Conservation (phyloP, 2,797 vertebrate genomes). For the Sebastes alutus region DNA sequence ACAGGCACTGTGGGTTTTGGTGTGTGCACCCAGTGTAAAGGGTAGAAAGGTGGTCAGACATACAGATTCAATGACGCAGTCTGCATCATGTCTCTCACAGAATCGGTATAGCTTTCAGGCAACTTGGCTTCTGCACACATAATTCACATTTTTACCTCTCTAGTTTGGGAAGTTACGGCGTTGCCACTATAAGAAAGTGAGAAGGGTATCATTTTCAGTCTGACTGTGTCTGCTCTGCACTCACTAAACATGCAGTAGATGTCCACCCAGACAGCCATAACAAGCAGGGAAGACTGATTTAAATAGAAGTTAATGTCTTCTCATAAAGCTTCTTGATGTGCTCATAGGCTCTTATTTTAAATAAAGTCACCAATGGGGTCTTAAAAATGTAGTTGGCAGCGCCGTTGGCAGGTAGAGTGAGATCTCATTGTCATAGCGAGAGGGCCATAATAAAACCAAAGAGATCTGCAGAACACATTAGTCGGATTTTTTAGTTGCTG, state of each 20-base stretch:
- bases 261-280: background rate
- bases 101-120: background rate
- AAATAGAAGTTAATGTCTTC: background rate
- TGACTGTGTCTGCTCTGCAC: background rate
- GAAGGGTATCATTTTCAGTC: background rate
- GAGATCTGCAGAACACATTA: background rate
- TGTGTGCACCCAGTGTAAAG: background rate
- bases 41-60: background rate
- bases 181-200: background rate
- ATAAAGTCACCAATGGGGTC: background rate
- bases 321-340: background rate
- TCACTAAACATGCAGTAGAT: background rate
- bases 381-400: background rate
- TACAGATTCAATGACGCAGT: background rate
- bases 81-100: background rate
- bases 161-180: background rate
- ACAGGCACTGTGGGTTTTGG: background rate
- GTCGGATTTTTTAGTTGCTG: background rate
- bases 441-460: background rate
- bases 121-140: background rate
- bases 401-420: background rate
- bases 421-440: background rate
- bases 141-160: background rate
- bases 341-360: background rate
- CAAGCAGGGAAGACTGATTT: background rate